Percentiles rank a stretch among this genome's conserved stretches.
phyloP scores from a whole-genome alignment of 2,797 vertebrate species.

The Cyclopterus lumpus region DNA sequence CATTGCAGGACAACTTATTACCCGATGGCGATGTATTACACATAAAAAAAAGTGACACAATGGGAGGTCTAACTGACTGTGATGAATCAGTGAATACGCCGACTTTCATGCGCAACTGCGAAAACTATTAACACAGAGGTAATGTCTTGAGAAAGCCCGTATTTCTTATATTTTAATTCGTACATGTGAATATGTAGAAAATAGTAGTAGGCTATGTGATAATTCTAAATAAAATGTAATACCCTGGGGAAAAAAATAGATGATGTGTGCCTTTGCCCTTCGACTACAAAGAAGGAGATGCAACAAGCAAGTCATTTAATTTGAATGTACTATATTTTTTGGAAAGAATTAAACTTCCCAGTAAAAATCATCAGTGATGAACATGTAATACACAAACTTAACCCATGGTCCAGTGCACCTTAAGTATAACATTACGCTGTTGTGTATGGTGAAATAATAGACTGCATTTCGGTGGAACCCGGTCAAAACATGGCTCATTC shows the following conservation, averaged over 20 bases:
- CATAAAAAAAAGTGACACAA: background rate
- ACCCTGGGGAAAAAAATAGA: background rate
- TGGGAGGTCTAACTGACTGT: background rate
- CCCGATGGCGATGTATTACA: background rate
- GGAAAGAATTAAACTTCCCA: background rate
- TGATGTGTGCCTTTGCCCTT: background rate
- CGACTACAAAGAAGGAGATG: too few relatives aligned
- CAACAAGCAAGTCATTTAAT: background rate
- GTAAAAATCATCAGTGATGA: background rate
- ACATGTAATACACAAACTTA: background rate
- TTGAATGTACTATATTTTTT: background rate
- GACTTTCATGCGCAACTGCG: background rate
- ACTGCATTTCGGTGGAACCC: background rate
- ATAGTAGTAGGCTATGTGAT: too few relatives aligned
- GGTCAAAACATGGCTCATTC: accelerated
- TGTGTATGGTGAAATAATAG: background rate
- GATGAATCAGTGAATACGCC: background rate
- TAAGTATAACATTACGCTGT: background rate
- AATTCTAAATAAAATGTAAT: background rate
- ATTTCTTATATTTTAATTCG: background rate
- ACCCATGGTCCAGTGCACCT: background rate
- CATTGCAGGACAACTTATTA: too few relatives aligned
- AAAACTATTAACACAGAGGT: background rate
- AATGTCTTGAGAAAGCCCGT: background rate
- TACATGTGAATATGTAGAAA: background rate